These are phyloP conservation scores for Schizothorax lantsangensis DNA, from an alignment of 2,797 vertebrate species.

Conservation along the genomic window DNA sequence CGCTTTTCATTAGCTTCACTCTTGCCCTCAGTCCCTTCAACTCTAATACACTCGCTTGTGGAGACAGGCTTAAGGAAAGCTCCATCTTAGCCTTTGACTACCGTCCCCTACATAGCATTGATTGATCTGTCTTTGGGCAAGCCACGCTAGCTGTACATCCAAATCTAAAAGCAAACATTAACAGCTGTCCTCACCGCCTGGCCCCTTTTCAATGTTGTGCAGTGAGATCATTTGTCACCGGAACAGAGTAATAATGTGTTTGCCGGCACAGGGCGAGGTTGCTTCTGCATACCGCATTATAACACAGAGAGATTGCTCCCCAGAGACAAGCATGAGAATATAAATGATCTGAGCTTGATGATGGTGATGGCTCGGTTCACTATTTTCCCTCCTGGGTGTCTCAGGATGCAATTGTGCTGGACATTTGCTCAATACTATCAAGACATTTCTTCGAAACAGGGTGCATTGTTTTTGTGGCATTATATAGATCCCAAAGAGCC, in stretches of 20 bases:
- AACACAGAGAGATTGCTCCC: slow-evolving; percentile 67
- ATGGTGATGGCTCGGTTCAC: not conserved
- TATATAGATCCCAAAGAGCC: not conserved
- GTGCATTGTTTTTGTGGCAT: not conserved
- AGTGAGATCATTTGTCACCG: slow-evolving; percentile 72
- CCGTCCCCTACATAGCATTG: slow-evolving; percentile 60
- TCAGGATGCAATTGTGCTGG: not conserved
- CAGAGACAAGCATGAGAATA: slow-evolving; percentile 63
- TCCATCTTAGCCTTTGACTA: slow-evolving; percentile 64
- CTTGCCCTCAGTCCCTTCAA: slow-evolving; percentile 68
- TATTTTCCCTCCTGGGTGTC: not conserved
- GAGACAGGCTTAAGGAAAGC: slow-evolving; percentile 65
- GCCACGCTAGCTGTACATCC: slow-evolving; percentile 69
- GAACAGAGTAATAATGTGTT: slow-evolving; percentile 74
- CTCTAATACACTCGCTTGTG: slow-evolving; percentile 57
- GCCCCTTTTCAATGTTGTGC: slow-evolving; percentile 54
- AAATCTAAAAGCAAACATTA: slow-evolving; percentile 76
- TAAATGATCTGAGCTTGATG: slow-evolving; percentile 63
- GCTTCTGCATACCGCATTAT: slow-evolving; percentile 72
- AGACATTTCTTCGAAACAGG: not conserved
- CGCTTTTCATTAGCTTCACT: slow-evolving; percentile 31
- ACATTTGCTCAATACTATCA: not conserved
- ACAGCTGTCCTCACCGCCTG: slow-evolving; percentile 53
- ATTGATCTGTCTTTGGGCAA: slow-evolving; percentile 71
- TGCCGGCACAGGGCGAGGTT: slow-evolving; percentile 68